These are phyloP conservation scores for Myiotriccus ornatus DNA, from an alignment of 2,797 vertebrate species.

Conservation along the genomic window DNA sequence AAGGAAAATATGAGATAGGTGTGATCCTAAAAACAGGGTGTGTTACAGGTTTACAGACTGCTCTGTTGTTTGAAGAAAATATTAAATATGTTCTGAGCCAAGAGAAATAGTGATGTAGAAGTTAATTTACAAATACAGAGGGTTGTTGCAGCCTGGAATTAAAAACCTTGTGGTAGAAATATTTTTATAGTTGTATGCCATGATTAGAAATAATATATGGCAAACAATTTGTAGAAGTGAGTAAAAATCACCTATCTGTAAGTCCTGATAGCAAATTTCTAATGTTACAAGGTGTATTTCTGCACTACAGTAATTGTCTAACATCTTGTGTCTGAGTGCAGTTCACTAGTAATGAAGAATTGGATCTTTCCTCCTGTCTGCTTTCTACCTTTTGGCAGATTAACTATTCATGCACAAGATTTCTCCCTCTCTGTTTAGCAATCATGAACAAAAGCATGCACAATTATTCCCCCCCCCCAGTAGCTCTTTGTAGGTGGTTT, in stretches of 20 bases:
- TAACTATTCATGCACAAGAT: not conserved
- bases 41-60: conserved; percentile 22
- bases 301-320: not conserved
- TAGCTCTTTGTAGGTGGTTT: not conserved
- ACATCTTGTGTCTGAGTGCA: not conserved
- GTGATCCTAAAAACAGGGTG: conserved; percentile 13
- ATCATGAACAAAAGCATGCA: not conserved
- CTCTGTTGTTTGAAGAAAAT: conserved; percentile 33
- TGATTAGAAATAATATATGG: not conserved
- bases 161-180: not conserved
- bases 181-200: not conserved
- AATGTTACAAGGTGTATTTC: not conserved
- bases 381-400: not conserved
- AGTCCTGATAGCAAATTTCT: not conserved
- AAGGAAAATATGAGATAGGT: conserved; percentile 47
- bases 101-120: not conserved
- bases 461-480: not conserved
- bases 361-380: not conserved
- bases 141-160: not conserved
- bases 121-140: not conserved
- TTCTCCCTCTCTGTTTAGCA: not conserved
- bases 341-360: not conserved
- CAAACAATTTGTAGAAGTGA: not conserved
- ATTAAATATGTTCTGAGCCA: conserved; percentile 9
- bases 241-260: not conserved